Base-by-base conservation (phyloP, 2,888 invertebrate genomes). In the Tinea semifulvella region DNA sequence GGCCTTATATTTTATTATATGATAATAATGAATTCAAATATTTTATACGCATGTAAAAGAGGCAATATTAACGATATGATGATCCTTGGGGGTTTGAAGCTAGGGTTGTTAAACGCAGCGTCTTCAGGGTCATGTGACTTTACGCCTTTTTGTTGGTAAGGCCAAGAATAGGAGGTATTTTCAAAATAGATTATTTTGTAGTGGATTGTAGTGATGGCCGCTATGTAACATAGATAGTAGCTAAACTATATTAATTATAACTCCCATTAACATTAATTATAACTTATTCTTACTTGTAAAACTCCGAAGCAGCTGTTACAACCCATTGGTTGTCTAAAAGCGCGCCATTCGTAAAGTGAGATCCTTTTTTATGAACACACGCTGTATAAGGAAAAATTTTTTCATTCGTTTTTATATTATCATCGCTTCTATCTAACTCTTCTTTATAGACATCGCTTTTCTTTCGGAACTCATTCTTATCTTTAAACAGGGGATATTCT, bases 301-400 rank as follows among this genome's bases (percentile, higher is more conserved):
- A 77, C 20, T 68, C 71, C 2, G 54, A 59, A 13, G 76, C 79
- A 0, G 59, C 59, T 3, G 61, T 71, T n/a, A 79, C 44, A 19
- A 79, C 60, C 69, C 74, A 76, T 42, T 53, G 60, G 40, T 59
- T 61, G 40, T 63, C 55, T 26, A 79, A 50, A 11, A 79, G 50
- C 2, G 71, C 73, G 0, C 80, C 79, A 36, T 64, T 61, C 2
- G 70, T 60, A 48, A 68, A 70, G 48, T 79, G 77, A 6, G 70
- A 56, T 19, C 68, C 68, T 49, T 65, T 70, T 48, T 58, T 68
- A 48, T 70, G 74, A 40, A 79, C 58, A 1, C 77, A 76, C 2
- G 64, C 75, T 1, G 69, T 57, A 53, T 61, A 79, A 0, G 76
- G 68, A 53, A 69, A 74, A 47, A 58, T 59, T 17, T 50, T 45